Evolutionary conservation across 35 echinoderm and acorn worm species (phyloP), one percentile per base, ranked within the genome.

Genomic region (Acanthaster planci): DNA sequence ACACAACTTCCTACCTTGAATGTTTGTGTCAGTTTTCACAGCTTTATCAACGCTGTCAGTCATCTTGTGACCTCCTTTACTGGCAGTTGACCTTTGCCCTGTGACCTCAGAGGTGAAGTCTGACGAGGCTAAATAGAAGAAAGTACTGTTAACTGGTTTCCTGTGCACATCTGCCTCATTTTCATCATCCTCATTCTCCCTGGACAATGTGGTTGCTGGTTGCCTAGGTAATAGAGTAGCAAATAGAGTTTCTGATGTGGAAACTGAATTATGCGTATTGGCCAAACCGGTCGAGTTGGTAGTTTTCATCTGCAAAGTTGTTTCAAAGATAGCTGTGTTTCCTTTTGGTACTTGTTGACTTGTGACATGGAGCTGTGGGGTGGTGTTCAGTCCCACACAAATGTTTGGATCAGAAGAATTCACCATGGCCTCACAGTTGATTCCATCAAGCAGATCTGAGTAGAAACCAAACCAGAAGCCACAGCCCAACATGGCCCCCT

Each of bases 61-160:
- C 64, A 8, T 10, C 64, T 72, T 72, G 26, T 72, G 26, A 26
- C 34, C 64, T 16, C 30, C 64, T 72, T 34, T 72, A 26, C 64
- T 72, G 21, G 22, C 64, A 72, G 64, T 72, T 72, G 64, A 72
- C 29, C 64, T 72, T 34, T 72, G 64, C 64, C 64, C 64, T 72
- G 14, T 9, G 64, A 72, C 64, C 64, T 72, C 64, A 1, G 64
- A 67, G 23, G 59, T 67, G n/a, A 67, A 72, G 64, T 72, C 18
- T 27, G 56, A 59, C 17, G 16, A 59, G 19, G 56, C 27, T 26
- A 26, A 72, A 72, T 72, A 27, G 10, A 72, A 26, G 21, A 72
- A 72, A 72, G 64, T 72, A 34, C 64, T 72, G 26, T 72, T 72
- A 27, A 26, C 2, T 23, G 64, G 7, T 36, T 72, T 72, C 34